phyloP scores from a whole-genome alignment of 2,113 vertebrate species.

The Aegithalos caudatus region DNA sequence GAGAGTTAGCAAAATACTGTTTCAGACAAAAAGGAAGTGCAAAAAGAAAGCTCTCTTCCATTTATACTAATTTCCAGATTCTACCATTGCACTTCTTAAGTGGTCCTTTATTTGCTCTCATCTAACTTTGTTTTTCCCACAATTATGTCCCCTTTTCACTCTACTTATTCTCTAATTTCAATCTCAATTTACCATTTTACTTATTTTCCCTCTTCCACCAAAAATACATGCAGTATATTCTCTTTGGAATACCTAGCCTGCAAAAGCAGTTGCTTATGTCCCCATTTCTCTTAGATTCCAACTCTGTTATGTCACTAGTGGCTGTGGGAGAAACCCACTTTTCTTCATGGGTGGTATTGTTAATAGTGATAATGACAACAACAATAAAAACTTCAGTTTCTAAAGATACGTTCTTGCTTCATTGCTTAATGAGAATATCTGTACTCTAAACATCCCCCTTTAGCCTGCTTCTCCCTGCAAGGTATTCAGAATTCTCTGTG shows the following conservation, averaged over 20 bases:
- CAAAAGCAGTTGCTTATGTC: background rate
- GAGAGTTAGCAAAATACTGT: background rate
- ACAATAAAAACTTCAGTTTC: background rate
- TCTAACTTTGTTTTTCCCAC: background rate
- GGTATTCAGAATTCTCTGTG: background rate
- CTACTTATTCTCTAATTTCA: background rate
- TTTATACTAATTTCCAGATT: constrained; percentile 5
- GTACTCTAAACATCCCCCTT: background rate
- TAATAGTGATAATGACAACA: background rate
- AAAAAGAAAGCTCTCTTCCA: background rate
- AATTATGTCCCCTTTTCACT: background rate
- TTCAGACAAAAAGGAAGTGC: background rate
- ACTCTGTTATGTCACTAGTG: background rate
- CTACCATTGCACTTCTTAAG: background rate
- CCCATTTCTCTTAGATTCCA: background rate
- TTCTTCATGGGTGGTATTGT: background rate
- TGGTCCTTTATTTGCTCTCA: background rate
- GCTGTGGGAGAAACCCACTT: background rate
- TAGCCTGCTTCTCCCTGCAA: background rate
- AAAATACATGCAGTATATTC: background rate
- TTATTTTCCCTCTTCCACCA: background rate
- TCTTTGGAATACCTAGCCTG: background rate
- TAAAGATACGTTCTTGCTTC: background rate
- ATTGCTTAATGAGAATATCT: background rate
- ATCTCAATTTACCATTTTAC: background rate